Base-by-base conservation (phyloP, 2,888 invertebrate species). In the Drosophila nr. perissopoda region DNA sequence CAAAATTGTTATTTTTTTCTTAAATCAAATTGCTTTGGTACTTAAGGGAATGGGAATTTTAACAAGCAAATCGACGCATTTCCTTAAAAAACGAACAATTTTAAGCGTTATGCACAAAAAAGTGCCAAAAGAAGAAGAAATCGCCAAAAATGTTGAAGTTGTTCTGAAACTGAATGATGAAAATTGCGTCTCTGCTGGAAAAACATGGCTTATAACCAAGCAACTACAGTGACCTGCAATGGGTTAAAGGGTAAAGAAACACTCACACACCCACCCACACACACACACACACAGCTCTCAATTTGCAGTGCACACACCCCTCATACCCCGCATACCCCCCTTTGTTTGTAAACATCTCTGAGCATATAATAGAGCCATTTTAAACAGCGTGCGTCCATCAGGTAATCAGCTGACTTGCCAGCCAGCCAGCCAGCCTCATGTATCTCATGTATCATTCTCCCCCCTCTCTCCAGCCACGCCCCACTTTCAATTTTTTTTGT, bases 301-400 rank as follows among this genome's bases (percentile, higher is more conserved):
- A 4, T n/a, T 13, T 16, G 10, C 33, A 21, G 2, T 16, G 2
- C 57, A 25, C 16, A n/a, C 18, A 21, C 16, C 42, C 13, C 27
- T 1, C 10, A 4, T 8, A 25, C 36, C 10, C 29, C 27, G 7
- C 29, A 29, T 7, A 29, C 7, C 29, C 7, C 11, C 27, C 27
- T 13, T 16, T 16, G 21, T 18, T 16, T 16, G 46, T 46, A 8
- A 27, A 31, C 16, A 18, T 27, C 13, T 53, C 21, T 34, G 34
- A 7, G 2, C 18, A 21, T 52, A 70, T 70, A 75, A 70, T 62
- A 59, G 59, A 62, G 59, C 42, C 66, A 78, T 76, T 78, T 72
- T 63, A 67, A 57, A 38, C 54, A 59, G 61, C 64, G 65, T 56
- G 42, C 62, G 48, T 63, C 59, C 76, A 76, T 75, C 77, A 76